Evolutionary conservation across 2,888 invertebrate species (phyloP).

Genomic region (Rhamnusium bicolor): DNA sequence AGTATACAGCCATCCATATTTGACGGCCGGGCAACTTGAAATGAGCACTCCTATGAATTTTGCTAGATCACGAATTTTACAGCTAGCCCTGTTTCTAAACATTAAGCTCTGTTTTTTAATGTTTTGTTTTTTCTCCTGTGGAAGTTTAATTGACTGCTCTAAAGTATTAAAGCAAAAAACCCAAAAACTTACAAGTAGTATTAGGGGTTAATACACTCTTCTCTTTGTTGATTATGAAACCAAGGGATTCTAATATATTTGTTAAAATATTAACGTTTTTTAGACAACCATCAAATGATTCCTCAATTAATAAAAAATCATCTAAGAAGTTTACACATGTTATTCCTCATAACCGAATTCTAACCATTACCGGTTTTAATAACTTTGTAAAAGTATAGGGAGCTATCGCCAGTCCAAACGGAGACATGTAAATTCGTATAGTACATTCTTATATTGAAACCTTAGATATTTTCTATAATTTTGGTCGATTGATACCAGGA

Average conservation of each 20-base stretch:
- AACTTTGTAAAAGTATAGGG: conserved; percentile 16
- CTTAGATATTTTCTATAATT: conserved; percentile 14
- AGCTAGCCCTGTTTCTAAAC: conserved; percentile 1
- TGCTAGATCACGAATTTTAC: conserved; percentile 40
- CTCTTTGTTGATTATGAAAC: neutral
- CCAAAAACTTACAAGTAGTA: neutral
- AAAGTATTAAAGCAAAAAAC: neutral
- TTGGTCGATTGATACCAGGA: neutral
- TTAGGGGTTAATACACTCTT: neutral
- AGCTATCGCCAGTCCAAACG: conserved; percentile 18
- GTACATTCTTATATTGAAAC: neutral
- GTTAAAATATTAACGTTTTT: neutral
- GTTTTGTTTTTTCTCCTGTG: neutral
- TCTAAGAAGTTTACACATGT: conserved; percentile 4
- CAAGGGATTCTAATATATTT: neutral
- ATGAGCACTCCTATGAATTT: conserved; percentile 46
- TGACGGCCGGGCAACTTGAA: conserved; percentile 51
- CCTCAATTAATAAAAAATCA: conserved; percentile 11
- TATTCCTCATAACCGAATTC: neutral
- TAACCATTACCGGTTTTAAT: conserved; percentile 2
- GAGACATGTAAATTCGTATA: conserved; percentile 10
- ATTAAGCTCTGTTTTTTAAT: neutral
- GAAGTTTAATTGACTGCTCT: neutral
- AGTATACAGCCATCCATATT: conserved; percentile 43
- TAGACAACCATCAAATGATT: neutral